Conservation (phyloP, 2,888 invertebrate genomes). For the Sepioteuthis lessoniana region DNA sequence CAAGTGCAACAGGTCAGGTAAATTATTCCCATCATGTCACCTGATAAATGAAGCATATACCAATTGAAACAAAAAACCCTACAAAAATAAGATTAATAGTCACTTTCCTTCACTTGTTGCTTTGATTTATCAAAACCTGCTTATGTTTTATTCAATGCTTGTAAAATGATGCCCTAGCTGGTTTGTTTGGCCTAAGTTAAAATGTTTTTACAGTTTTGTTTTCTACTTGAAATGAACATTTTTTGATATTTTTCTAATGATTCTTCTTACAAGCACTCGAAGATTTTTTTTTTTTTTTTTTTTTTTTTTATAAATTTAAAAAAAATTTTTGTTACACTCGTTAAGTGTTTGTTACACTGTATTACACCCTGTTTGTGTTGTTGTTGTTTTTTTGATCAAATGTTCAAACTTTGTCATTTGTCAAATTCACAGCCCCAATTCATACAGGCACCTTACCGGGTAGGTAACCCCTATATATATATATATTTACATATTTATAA, state of each 20-base stretch:
- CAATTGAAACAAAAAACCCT: too few species aligned
- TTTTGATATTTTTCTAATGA: not conserved
- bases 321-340: not conserved
- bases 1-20: too few species aligned
- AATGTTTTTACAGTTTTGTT: not conserved
- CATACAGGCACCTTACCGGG: constrained; percentile 42
- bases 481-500: not conserved
- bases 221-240: not conserved
- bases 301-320: too few species aligned
- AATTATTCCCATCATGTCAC: too few species aligned
- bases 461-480: constrained; percentile 38
- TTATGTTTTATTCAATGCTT: not conserved
- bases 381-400: constrained; percentile 40
- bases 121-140: not conserved
- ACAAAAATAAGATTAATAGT: too few species aligned
- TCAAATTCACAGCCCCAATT: constrained; percentile 47
- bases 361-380: constrained; percentile 20
- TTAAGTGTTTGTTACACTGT: not conserved
- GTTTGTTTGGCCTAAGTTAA: not conserved
- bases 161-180: not conserved
- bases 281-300: too few species aligned
- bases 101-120: not conserved
- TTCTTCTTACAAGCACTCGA: not conserved
- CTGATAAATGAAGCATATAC: too few species aligned
- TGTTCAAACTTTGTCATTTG: constrained; percentile 42